Conservation (phyloP, 2,888 invertebrate genomes). For the Gandaritis pyraliata region DNA sequence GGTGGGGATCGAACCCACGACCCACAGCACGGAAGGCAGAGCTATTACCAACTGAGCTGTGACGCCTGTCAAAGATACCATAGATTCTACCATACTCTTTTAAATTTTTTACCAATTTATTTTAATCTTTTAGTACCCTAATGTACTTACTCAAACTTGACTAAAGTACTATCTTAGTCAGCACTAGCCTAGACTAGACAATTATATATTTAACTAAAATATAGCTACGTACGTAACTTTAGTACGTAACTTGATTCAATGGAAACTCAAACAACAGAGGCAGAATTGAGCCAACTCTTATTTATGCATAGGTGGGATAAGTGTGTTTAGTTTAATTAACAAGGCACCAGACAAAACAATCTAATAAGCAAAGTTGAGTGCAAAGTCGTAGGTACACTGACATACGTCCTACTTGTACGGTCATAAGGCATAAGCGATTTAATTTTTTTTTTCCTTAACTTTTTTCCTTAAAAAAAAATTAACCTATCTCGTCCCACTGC, state of each 20-base stretch:
- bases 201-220: background rate
- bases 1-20: too few species aligned
- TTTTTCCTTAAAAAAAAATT: too few species aligned
- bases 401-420: constrained; percentile 40
- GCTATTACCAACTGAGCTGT: too few species aligned
- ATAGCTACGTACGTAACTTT: background rate
- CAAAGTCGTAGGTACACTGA: constrained; percentile 66
- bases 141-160: too few species aligned
- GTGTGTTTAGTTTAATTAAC: constrained; percentile 60
- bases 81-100: too few species aligned
- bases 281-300: constrained; percentile 49
- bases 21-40: too few species aligned
- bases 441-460: too few species aligned
- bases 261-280: constrained; percentile 40
- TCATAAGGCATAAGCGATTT: constrained; percentile 37
- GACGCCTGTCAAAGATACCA: too few species aligned
- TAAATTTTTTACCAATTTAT: too few species aligned
- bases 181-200: background rate
- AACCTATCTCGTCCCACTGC: too few species aligned
- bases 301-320: constrained; percentile 50
- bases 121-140: too few species aligned
- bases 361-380: constrained; percentile 73
- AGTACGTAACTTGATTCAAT: constrained; percentile 1
- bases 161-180: too few species aligned
- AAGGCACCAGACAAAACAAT: constrained; percentile 70